Base-by-base conservation (phyloP, 2,797 vertebrate species). In the Nothura maculosa region DNA sequence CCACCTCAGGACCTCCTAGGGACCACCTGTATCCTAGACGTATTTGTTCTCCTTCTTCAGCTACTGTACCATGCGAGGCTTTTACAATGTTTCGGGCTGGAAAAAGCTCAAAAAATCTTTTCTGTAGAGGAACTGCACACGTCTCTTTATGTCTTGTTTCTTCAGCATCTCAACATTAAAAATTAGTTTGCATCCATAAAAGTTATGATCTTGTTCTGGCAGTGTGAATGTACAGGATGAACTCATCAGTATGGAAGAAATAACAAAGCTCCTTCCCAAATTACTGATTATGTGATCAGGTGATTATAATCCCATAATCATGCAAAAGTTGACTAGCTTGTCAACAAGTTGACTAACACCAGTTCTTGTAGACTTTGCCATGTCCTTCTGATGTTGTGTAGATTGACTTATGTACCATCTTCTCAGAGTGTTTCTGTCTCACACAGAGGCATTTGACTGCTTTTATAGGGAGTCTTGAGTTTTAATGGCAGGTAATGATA, bases 341-440 rank as follows among this genome's bases (percentile, higher is more conserved):
- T 43, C 42, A 43, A 43, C 42, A 43, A 43, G 42, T 17, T 43
- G 42, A 43, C 42, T 1, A 6, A 16, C 32, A n/a, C 8, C 2
- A 2, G 12, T 42, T 69, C 25, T 11, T 32, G 34, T 8, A 61
- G 28, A 25, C 3, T 9, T 2, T 21, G 6, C 7, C 57, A 6
- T n/a, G 9, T n/a, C 32, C 22, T 38, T 20, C 38, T 47, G 42
- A 12, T 7, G 9, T 6, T n/a, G 21, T n/a, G 14, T 15, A 14
- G 1, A 0, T 2, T 0, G 0, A 24, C 12, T 12, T 34, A 38
- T 7, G 25, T n/a, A 58, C 34, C 3, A 0, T 9, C 1, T 1
- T 2, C 25, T 28, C 16, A 7, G 18, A 0, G 6, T 27, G 30
- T 12, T 81, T 40, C 58, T 9, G 2, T 32, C 62, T 87, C 0